phyloP scores from a whole-genome alignment of 2,888 invertebrate species.

The Campoletis raptor region DNA sequence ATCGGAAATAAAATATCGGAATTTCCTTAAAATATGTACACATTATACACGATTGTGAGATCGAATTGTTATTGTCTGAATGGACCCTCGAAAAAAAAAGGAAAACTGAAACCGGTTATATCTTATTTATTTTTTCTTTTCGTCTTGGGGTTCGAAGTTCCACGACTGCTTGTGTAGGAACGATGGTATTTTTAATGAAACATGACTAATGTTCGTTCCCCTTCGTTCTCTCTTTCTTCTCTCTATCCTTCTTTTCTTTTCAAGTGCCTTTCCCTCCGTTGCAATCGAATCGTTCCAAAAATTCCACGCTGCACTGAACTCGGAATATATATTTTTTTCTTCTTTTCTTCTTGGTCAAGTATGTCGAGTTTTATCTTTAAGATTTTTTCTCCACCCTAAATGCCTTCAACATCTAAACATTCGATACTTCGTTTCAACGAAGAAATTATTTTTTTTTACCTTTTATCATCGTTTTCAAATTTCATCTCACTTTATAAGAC shows the following conservation, averaged over 20 bases:
- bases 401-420: constrained; percentile 68
- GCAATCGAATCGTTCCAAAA: constrained; percentile 23
- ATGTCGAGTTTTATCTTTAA: constrained; percentile 73
- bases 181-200: constrained; percentile 75
- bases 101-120: constrained; percentile 61
- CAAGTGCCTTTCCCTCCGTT: constrained; percentile 28
- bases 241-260: constrained; percentile 8
- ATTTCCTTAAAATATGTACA: not conserved
- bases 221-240: constrained; percentile 38
- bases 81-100: constrained; percentile 36
- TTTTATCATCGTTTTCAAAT: constrained; percentile 6
- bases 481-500: not conserved
- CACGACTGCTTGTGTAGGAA: constrained; percentile 58
- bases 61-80: constrained; percentile 52
- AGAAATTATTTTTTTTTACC: not conserved
- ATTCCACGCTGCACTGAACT: constrained; percentile 25
- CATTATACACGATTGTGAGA: constrained; percentile 30
- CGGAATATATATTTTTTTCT: constrained; percentile 23
- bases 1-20: not conserved
- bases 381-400: constrained; percentile 63
- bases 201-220: constrained; percentile 75
- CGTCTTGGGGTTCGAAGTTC: constrained; percentile 30
- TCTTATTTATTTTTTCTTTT: constrained; percentile 35
- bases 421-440: constrained; percentile 53
- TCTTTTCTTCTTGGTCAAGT: constrained; percentile 78